phyloP scores from a whole-genome alignment of 2,113 vertebrate genomes.

The Mustela lutreola region DNA sequence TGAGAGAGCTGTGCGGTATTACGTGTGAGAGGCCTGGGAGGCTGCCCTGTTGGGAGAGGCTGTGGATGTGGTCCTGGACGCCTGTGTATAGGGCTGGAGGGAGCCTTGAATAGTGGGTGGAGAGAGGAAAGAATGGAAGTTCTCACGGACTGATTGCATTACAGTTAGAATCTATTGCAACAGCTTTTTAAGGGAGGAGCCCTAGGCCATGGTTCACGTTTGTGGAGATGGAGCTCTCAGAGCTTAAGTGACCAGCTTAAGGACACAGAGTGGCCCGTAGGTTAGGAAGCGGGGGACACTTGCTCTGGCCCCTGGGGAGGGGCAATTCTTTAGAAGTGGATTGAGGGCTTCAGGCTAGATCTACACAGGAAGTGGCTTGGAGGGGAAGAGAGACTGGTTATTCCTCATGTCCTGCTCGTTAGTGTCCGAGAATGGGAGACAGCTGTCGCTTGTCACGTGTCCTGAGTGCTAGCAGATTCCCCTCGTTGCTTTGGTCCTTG shows the following conservation, averaged over 20 bases:
- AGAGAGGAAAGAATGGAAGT: not conserved
- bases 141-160: not conserved
- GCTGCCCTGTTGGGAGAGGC: not conserved
- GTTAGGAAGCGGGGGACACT: not conserved
- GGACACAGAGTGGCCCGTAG: not conserved
- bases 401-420: not conserved
- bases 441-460: rapidly evolving
- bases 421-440: not conserved
- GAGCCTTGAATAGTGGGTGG: not conserved
- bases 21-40: not conserved
- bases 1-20: not conserved
- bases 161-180: no score
- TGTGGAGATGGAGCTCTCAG: not conserved
- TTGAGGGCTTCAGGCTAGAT: not conserved
- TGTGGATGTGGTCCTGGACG: rapidly evolving
- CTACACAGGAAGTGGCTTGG: not conserved
- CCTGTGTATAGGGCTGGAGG: not conserved
- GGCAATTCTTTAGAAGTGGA: not conserved
- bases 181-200: not conserved
- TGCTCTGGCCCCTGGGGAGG: not conserved
- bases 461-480: no score
- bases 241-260: not conserved
- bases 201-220: not conserved
- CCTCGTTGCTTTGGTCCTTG: not conserved
- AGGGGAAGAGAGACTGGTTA: not conserved